Conservation (phyloP, 2,888 invertebrate species). For the Macaria liturata region DNA sequence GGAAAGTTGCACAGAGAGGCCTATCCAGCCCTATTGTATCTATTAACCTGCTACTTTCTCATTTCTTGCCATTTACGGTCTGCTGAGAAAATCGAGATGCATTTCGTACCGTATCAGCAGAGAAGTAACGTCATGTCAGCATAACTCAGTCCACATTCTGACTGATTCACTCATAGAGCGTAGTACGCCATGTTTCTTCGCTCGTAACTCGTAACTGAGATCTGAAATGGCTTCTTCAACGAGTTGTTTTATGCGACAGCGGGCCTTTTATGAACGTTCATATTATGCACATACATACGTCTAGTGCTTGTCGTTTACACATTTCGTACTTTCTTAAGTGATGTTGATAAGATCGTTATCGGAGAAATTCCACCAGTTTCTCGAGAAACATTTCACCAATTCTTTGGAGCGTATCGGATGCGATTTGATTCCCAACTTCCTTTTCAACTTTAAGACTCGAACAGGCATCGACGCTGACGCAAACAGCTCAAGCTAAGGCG, state of each 20-base stretch:
- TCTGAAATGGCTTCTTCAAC: constrained; percentile 16
- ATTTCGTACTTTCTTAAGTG: constrained; percentile 7
- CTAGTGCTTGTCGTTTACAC: constrained; percentile 5
- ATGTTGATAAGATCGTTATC: not conserved
- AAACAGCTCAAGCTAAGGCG: constrained; percentile 46
- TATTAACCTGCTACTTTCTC: constrained; percentile 79
- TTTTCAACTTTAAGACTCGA: constrained; percentile 1
- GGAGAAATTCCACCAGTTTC: not conserved
- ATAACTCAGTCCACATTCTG: constrained; percentile 45
- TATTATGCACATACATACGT: not conserved
- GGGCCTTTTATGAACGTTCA: constrained; percentile 4
- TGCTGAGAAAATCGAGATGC: constrained; percentile 75
- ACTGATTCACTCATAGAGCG: constrained; percentile 39
- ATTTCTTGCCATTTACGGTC: constrained; percentile 78
- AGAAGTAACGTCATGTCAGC: constrained; percentile 59
- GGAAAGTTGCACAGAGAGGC: constrained; percentile 73
- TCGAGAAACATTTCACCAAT: too few species aligned
- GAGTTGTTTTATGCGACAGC: constrained; percentile 27
- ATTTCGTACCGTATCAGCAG: constrained; percentile 57
- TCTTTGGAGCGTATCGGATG: too few species aligned
- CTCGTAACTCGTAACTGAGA: constrained; percentile 11
- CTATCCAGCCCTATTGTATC: constrained; percentile 81
- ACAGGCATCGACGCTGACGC: constrained; percentile 15
- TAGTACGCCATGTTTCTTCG: constrained; percentile 18
- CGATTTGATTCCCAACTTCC: too few species aligned